Evolutionary conservation across 1,140 invertebrate species (phyloP).

Genomic region (Heliconius hermathena): DNA sequence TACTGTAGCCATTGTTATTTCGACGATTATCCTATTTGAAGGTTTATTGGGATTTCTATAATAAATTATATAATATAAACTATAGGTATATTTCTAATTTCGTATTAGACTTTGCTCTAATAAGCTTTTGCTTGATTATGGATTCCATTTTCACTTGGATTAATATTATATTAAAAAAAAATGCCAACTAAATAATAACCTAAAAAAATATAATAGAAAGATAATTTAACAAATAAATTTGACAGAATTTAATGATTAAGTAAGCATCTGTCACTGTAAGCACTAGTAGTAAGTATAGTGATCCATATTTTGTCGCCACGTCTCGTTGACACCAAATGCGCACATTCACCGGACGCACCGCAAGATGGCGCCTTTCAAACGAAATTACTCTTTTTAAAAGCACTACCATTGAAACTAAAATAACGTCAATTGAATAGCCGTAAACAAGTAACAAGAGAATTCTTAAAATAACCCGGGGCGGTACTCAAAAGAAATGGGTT

Average conservation of each 20-base stretch:
- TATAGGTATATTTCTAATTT: neutral
- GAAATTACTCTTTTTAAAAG: conserved; percentile 50
- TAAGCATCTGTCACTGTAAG: too few relatives aligned
- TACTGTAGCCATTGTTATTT: neutral
- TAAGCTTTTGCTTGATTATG: neutral
- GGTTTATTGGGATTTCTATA: neutral
- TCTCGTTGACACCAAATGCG: conserved; percentile 25
- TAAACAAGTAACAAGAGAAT: conserved; percentile 43
- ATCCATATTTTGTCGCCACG: neutral
- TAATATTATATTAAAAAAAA: too few relatives aligned
- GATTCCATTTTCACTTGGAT: too few relatives aligned
- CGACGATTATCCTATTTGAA: neutral
- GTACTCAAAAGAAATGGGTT: conserved; percentile 29
- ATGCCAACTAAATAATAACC: too few relatives aligned
- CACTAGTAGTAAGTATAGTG: neutral
- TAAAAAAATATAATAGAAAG: too few relatives aligned
- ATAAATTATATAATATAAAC: neutral
- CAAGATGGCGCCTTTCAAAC: conserved; percentile 53
- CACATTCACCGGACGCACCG: conserved; percentile 44
- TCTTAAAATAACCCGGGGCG: conserved; percentile 41
- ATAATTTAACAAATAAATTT: too few relatives aligned
- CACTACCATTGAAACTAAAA: conserved; percentile 49
- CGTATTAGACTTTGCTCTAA: neutral
- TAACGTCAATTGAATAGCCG: conserved; percentile 42
- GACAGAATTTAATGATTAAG: too few relatives aligned